Evolutionary conservation across 2,888 invertebrate species (phyloP), one percentile per base, ranked within the genome.

Genomic region (Oscheius sp.): DNA sequence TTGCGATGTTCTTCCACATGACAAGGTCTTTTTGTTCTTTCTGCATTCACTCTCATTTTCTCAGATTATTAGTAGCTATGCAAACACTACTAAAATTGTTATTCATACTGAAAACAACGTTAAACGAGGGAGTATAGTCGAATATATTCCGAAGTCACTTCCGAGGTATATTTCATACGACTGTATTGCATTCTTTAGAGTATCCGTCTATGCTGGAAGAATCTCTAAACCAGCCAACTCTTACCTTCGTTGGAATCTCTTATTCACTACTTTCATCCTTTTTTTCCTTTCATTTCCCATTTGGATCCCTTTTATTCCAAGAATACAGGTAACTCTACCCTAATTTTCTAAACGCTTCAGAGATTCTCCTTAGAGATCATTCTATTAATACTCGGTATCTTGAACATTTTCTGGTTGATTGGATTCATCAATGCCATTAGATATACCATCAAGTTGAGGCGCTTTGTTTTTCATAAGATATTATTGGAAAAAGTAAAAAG

Each of bases 191-290:
- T n/a, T n/a, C n/a, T 47, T 47, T 22, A 47, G 47, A 12, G 24
- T 47, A 24, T 22, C 47, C 24, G 5, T 24, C 5, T 54, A 32
- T 33, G 12, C 33, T 32, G 54, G 54, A n/a, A 59, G 76, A 38
- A 66, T 74, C 47, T 71, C 77, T 17, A 81, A 81, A 51, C 77
- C 79, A 14, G 78, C 80, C 0, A 79, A 81, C 44, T 67, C 71
- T 0, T 79, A 75, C 32, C 61, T 82, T 22, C 78, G 82, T n/a
- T 82, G 82, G 82, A 82, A 82, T 57, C 61, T 82, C 9, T 71
- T 82, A 2, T 82, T 82, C 73, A 82, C 81, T 6, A 72, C 82
- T 38, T 61, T 82, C 45, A 80, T 82, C 14, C 75, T 82, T 41
- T 50, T 81, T 30, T 78, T 80, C 54, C 68, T 82, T 47, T 63